Conservation (phyloP, 2,113 vertebrate species). For the Otis tarda region DNA sequence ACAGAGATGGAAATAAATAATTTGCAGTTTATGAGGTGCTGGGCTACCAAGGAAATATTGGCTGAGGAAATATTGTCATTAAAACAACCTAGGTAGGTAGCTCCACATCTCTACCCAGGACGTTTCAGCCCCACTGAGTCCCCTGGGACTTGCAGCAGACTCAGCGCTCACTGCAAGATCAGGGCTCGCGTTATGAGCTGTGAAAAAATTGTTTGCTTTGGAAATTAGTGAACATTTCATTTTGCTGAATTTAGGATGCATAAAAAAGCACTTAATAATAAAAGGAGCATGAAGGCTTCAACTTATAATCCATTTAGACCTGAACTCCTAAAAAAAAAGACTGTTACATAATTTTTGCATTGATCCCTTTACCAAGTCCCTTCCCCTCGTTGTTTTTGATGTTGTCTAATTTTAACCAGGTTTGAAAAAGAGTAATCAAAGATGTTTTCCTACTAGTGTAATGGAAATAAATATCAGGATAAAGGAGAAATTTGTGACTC, state of each 20-base stretch:
- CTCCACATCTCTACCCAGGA: background rate
- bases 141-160: background rate
- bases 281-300: background rate
- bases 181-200: background rate
- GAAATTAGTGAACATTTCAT: background rate
- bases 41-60: background rate
- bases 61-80: background rate
- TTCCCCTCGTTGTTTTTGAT: background rate
- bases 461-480: conserved; percentile 18
- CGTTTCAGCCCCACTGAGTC: background rate
- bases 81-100: background rate
- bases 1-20: background rate
- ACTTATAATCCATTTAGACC: background rate
- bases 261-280: background rate
- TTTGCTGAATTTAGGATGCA: background rate
- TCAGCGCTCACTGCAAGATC: fast-evolving
- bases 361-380: background rate
- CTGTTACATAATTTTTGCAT: background rate
- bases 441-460: background rate
- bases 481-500: conserved; percentile 11
- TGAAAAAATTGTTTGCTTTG: background rate
- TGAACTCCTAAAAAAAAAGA: background rate
- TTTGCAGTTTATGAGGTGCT: background rate
- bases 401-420: background rate
- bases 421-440: background rate